A percentile compares a stretch with the other conserved stretches of the same genome.
Conservation (phyloP, 2,888 invertebrate genomes). For the Tenthredo amoena region DNA sequence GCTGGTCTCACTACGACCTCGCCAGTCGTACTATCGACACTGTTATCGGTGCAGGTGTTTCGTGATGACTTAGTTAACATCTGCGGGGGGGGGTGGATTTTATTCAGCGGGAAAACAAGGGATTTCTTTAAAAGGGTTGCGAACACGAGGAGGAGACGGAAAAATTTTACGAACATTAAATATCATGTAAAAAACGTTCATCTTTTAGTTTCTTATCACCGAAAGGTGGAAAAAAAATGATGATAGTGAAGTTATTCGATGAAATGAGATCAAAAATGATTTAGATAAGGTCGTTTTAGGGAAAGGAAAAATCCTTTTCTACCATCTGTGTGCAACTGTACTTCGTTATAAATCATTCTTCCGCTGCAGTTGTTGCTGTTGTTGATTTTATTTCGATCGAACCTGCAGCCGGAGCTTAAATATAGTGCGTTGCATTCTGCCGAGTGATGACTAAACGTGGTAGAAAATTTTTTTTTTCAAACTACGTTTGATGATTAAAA, state of each 20-base stretch:
- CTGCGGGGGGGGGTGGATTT: background rate
- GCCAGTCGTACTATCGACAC: slow-evolving; percentile 69
- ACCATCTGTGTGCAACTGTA: no score
- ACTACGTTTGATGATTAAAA: background rate
- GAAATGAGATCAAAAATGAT: background rate
- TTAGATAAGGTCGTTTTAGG: background rate
- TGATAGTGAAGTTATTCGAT: background rate
- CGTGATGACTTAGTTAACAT: background rate
- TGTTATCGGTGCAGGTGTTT: slow-evolving; percentile 53
- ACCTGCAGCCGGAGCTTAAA: background rate
- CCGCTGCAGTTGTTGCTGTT: background rate
- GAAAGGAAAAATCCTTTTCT: background rate
- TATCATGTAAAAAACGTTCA: background rate
- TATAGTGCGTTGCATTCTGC: background rate
- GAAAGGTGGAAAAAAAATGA: background rate
- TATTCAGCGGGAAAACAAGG: background rate
- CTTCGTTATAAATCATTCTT: background rate
- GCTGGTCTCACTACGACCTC: slow-evolving; percentile 69
- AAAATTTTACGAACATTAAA: background rate
- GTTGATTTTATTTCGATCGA: background rate
- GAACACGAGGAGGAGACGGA: background rate
- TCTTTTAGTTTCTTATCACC: background rate
- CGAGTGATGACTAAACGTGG: background rate
- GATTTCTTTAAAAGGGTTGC: background rate
- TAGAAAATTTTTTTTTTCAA: background rate